Percentiles rank a stretch among this genome's conserved stretches.
Evolutionary conservation across 2,113 vertebrate genomes (phyloP).

Genomic region (Urocitellus parryii): DNA sequence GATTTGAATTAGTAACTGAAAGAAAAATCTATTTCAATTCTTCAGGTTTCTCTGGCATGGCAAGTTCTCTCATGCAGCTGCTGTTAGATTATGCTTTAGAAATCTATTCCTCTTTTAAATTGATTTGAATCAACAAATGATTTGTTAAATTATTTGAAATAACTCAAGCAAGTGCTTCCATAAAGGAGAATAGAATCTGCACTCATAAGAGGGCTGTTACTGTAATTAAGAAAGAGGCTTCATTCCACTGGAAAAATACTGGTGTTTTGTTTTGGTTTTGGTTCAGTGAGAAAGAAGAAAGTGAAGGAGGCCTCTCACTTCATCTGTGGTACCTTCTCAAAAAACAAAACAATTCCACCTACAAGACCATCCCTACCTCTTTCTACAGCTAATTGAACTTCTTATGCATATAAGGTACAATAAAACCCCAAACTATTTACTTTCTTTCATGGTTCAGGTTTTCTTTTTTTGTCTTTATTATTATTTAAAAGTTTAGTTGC

Average conservation of each 20-base stretch:
- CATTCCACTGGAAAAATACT: background rate
- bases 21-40: background rate
- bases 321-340: background rate
- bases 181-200: background rate
- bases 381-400: background rate
- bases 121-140: background rate
- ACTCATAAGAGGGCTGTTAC: background rate
- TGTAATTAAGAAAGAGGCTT: background rate
- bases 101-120: background rate
- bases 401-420: background rate
- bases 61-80: background rate
- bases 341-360: background rate
- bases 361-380: background rate
- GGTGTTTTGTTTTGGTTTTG: background rate
- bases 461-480: background rate
- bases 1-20: background rate
- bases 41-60: background rate
- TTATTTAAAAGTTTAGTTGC: background rate
- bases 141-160: slow-evolving; percentile 43
- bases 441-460: background rate
- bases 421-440: background rate
- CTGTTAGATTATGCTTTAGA: slow-evolving; percentile 2
- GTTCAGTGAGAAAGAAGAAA: background rate
- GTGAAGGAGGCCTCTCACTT: background rate
- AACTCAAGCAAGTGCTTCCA: background rate